Evolutionary conservation across 1,140 invertebrate genomes (phyloP).

Genomic region (Panagrolaimus sp.): DNA sequence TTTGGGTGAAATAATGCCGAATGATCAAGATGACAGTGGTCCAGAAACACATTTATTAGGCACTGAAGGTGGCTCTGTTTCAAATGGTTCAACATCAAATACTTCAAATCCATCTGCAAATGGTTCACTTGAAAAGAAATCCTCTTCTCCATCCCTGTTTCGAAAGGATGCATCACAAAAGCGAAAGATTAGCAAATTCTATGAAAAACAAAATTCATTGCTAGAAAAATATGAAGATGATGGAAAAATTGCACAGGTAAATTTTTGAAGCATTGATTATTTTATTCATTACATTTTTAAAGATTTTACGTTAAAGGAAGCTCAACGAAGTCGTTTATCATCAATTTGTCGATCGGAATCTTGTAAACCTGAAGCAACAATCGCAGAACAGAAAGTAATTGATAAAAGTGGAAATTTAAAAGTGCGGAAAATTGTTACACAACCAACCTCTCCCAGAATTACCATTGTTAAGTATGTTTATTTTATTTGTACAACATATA

Average conservation of each 20-base stretch:
- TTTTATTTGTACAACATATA: background rate
- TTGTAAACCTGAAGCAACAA: background rate
- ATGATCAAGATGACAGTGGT: no score
- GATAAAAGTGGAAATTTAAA: background rate
- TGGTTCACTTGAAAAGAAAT: background rate
- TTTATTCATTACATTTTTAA: background rate
- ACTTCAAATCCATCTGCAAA: background rate
- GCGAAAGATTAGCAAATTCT: background rate
- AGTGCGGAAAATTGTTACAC: background rate
- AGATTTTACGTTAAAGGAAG: background rate
- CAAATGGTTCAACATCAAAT: background rate
- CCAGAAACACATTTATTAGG: no score
- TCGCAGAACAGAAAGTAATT: background rate
- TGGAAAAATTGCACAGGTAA: background rate
- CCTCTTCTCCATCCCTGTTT: background rate
- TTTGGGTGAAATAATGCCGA: no score
- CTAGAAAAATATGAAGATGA: slow-evolving; percentile 4
- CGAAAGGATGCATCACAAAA: slow-evolving; percentile 4
- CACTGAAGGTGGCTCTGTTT: no score
- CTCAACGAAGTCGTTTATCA: background rate
- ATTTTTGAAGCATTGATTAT: background rate
- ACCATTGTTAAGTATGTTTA: slow-evolving; percentile 8
- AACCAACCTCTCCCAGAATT: background rate
- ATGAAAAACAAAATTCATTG: slow-evolving; percentile 10
- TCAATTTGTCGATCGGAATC: background rate